A percentile compares a stretch with the other conserved stretches of the same genome.
Evolutionary conservation across 1,140 invertebrate genomes (phyloP).

Genomic region (Brachionus manjavacas): DNA sequence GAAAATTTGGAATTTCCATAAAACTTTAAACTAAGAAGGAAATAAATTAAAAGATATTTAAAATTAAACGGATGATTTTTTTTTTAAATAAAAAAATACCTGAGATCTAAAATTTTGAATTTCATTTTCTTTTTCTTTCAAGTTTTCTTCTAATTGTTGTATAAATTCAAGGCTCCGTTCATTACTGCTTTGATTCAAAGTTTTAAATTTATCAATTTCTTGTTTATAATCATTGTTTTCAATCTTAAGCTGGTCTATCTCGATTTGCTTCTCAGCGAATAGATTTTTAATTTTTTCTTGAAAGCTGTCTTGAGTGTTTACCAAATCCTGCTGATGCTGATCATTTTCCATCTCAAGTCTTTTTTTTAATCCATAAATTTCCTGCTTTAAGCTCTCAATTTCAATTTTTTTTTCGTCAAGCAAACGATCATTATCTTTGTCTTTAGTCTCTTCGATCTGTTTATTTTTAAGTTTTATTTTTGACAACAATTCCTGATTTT

Average conservation of each 20-base stretch:
- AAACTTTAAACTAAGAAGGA: too few relatives aligned
- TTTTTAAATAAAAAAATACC: not conserved
- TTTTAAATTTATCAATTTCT: not conserved
- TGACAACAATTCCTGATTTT: constrained; percentile 1
- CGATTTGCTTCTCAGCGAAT: not conserved
- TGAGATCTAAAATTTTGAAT: not conserved
- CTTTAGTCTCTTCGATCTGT: not conserved
- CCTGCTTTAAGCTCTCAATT: constrained; percentile 18
- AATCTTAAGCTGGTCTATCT: not conserved
- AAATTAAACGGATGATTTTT: not conserved
- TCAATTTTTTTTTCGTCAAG: not conserved
- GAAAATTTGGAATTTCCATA: too few relatives aligned
- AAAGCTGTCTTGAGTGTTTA: not conserved
- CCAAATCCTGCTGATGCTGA: not conserved
- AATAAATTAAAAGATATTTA: too few relatives aligned
- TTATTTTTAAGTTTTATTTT: constrained; percentile 14
- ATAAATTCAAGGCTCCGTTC: not conserved
- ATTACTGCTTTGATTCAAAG: not conserved
- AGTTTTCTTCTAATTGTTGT: not conserved
- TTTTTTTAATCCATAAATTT: not conserved
- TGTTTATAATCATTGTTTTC: not conserved
- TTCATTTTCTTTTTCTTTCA: not conserved
- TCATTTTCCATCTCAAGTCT: constrained; percentile 12
- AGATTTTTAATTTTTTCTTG: not conserved
- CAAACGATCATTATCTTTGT: not conserved